Base-by-base conservation (phyloP, 2,888 invertebrate species). In the Escarpia spicata region DNA sequence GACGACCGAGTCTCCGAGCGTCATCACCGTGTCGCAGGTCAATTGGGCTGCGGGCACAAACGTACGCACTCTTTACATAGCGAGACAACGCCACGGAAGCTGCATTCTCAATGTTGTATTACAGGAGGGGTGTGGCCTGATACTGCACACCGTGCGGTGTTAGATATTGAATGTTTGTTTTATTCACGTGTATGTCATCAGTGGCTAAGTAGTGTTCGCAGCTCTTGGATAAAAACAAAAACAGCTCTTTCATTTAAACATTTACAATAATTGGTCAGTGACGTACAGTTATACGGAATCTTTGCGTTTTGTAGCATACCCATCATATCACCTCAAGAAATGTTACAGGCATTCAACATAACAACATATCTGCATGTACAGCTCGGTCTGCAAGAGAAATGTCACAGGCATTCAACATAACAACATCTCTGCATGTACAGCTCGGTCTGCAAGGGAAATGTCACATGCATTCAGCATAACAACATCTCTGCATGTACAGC, bases 11-110 rank as follows among this genome's bases (percentile, higher is more conserved):
- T 31, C 26, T 3, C 90, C 92, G 52, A 93, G 75, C 45, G 92
- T 90, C 52, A 91, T 43, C 44, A 93, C 90, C 37, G 26, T n/a
- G 19, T 44, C 52, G 91, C 92, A 92, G n/a, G 93, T 93, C 91
- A 93, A n/a, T 9, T 6, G 26, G 75, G 19, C 75, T 75, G 26
- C 75, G n/a, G n/a, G 4, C 26, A 26, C 4, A 26, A 75, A n/a
- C 75, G 75, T 75, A 75, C n/a, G 75, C n/a, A 75, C 75, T 26
- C 75, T 26, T 75, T 75, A 75, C 6, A 19, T 26, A 75, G 2
- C 75, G 75, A 75, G 75, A 26, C 26, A 75, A 75, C 75, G n/a
- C n/a, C 6, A 26, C 6, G 75, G 26, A 75, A 75, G 26, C 75
- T 75, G 19, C 19, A 75, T 15, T 75, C n/a, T 6, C 19, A 75